phyloP scores from a whole-genome alignment of 2,113 vertebrate species.

The Calidris pugnax region DNA sequence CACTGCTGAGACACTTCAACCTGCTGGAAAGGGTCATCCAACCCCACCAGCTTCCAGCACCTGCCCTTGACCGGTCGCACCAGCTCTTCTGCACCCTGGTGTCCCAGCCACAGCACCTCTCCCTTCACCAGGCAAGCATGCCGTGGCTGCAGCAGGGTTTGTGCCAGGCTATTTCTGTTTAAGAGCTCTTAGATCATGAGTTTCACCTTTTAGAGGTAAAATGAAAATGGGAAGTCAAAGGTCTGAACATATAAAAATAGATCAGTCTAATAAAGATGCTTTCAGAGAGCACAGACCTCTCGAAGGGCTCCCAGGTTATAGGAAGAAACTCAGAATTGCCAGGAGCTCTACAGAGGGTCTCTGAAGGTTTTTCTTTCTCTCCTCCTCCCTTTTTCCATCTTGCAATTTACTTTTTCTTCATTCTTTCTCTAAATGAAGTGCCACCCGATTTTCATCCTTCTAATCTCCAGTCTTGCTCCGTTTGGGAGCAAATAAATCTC shows the following conservation, averaged over 20 bases:
- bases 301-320: accelerated
- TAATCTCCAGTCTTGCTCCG: neutral
- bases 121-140: neutral
- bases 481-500: neutral
- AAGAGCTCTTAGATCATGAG: neutral
- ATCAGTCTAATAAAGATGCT: neutral
- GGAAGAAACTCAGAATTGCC: neutral
- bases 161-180: neutral
- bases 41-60: neutral
- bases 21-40: neutral
- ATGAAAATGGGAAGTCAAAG: neutral
- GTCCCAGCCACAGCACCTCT: accelerated
- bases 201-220: neutral
- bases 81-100: neutral
- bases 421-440: neutral
- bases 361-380: neutral
- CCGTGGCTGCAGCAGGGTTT: neutral
- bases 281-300: neutral
- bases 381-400: neutral
- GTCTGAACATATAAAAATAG: neutral
- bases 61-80: neutral
- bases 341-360: neutral
- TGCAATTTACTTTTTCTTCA: neutral
- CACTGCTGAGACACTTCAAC: neutral
- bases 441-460: neutral